Evolutionary conservation across 1,140 invertebrate genomes (phyloP), one percentile per base, ranked within the genome.

Genomic region (Lordiphosa stackelbergi): DNA sequence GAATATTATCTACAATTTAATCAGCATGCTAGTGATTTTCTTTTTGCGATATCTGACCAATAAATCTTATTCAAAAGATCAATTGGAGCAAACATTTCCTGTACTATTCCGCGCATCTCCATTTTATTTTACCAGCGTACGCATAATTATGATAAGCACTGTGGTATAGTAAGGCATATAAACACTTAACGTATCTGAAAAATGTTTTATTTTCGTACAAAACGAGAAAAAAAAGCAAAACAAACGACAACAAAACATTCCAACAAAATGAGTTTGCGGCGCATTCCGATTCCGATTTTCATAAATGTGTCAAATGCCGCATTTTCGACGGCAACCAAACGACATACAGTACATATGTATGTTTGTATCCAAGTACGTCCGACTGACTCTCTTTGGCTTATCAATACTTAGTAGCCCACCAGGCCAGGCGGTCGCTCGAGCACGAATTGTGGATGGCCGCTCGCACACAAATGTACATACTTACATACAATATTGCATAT

Each of bases 271-370:
- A 79, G 77, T 81, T 79, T 71, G 77, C 68, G 59, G 62, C 75
- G 68, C 75, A 79, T 79, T 79, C 75, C 75, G 53, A 79, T 71
- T 81, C 75, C 75, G 75, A 81, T 81, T 79, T 79, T 79, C 75
- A 79, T 79, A 79, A 79, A 79, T 79, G 75, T 79, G 75, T 79
- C 75, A 79, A 79, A 79, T 75, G 77, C 75, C 75, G 68, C 75
- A 79, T 79, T 79, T 79, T 81, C 79, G 66, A 79, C 66, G 56
- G 68, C 73, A 42, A 36, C 36, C 53, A 37, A 57, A 42, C 41
- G 51, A 58, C 51, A 38, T 41, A 66, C 54, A 62, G 31, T 41
- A 52, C 40, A 16, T 57, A 58, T 58, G 31, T 42, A 31, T 9
- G 31, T 22, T 41, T 28, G 13, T 43, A n/a, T 24, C 13, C 31